Base-by-base conservation (phyloP, 2,797 vertebrate genomes). In the Crenichthys baileyi region DNA sequence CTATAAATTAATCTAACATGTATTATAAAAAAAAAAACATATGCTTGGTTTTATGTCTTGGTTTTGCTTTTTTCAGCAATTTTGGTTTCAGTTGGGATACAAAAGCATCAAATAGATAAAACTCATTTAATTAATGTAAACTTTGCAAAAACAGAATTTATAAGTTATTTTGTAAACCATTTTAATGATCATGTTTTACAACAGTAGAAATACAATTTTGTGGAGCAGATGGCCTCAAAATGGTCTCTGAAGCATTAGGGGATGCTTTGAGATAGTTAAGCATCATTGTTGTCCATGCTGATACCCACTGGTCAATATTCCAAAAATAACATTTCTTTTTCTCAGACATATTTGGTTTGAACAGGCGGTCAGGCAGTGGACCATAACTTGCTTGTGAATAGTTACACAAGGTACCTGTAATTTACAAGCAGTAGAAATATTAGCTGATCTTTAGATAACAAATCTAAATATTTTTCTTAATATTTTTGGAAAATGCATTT, bases 391-490 rank as follows among this genome's bases (percentile, higher is more conserved):
- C 53, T 63, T 7, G 81, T 63, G 82, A 79, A 88, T 74, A 88
- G 78, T 29, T 63, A 80, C 86, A 89, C 76, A 82, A 85, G 83
- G 67, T 29, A 70, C 41, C 75, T 81, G 67, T 31, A 70, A 29
- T 76, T 80, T 16, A 26, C 55, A 78, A 58, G 78, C 44, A 82
- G 71, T 79, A 67, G 11, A 70, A 11, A 72, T 26, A 46, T 53
- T 3, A 2, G 65, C 48, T 31, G 29, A 61, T 31, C 7, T 55
- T 55, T 55, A 55, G 53, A 22, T 55, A 55, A 1, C 6, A 24
- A 22, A 22, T 2, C 20, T 24, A 22, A 22, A 55, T 7, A 55
- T 55, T 5, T 55, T 0, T 53, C 46, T 48, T 7, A 2, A 48
- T 55, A 6, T 24, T 55, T 6, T 55, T 55, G 18, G 20, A 8